phyloP scores from a whole-genome alignment of 2,888 invertebrate species.

The Xiphydria camelus region DNA sequence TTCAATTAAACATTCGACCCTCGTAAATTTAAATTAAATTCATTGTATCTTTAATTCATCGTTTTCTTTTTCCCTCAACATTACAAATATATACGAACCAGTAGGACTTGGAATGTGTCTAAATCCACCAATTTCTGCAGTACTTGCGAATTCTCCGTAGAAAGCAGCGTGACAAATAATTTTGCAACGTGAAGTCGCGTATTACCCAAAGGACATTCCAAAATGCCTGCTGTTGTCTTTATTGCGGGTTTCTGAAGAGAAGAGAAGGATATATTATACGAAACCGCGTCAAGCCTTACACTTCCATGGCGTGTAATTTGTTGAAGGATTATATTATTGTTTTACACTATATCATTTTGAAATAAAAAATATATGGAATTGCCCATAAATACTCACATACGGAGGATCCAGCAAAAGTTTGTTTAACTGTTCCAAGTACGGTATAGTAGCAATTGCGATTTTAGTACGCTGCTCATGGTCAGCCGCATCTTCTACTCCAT shows the following conservation, averaged over 20 bases:
- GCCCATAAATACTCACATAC: constrained; percentile 60
- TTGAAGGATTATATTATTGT: no score
- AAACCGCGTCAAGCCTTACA: background rate
- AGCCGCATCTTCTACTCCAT: constrained; percentile 54
- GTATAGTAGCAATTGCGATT: constrained; percentile 69
- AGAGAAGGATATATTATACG: background rate
- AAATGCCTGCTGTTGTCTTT: constrained; percentile 70
- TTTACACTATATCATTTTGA: background rate
- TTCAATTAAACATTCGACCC: no score
- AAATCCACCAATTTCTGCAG: constrained; percentile 67
- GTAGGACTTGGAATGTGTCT: constrained; percentile 62
- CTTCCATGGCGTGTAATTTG: no score
- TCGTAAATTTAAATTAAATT: no score
- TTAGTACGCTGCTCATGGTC: constrained; percentile 65
- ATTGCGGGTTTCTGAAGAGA: constrained; percentile 65
- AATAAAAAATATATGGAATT: background rate
- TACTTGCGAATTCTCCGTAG: constrained; percentile 73
- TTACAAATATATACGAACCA: constrained; percentile 55
- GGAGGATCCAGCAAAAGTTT: constrained; percentile 72
- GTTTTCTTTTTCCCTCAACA: no score
- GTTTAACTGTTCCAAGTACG: constrained; percentile 72
- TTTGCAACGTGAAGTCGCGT: constrained; percentile 79
- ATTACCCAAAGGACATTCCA: constrained; percentile 78
- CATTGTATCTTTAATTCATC: no score
- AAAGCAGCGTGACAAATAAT: constrained; percentile 75